These are phyloP conservation scores for Coleophora deauratella DNA, from an alignment of 2,888 invertebrate genomes.

Conservation along the genomic window DNA sequence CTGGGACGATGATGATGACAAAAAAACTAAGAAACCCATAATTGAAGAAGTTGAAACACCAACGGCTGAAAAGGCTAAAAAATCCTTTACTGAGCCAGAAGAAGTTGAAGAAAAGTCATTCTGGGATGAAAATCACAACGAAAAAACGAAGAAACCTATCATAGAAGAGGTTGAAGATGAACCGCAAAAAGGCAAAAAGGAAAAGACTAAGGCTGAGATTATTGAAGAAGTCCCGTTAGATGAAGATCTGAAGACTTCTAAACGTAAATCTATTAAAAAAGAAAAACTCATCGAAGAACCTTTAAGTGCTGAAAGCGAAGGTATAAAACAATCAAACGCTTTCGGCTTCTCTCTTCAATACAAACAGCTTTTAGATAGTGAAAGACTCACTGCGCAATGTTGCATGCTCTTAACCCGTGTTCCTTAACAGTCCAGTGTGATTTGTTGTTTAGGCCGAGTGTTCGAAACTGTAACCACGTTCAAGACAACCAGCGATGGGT, in stretches of 20 bases:
- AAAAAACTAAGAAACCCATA: slow-evolving; percentile 23
- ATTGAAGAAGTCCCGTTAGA: slow-evolving; percentile 49
- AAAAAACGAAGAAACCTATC: slow-evolving; percentile 36
- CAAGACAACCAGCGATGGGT: slow-evolving; percentile 64
- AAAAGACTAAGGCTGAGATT: slow-evolving; percentile 45
- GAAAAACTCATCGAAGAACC: slow-evolving; percentile 52
- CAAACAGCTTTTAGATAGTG: slow-evolving; percentile 59
- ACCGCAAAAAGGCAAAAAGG: slow-evolving; percentile 41
- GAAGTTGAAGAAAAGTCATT: slow-evolving; percentile 45
- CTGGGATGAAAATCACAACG: slow-evolving; percentile 59
- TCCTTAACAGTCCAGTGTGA: slow-evolving; percentile 64
- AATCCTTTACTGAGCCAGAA: slow-evolving; percentile 43
- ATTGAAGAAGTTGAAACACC: slow-evolving; percentile 36
- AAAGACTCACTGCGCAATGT: slow-evolving; percentile 30
- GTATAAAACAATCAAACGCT: slow-evolving; percentile 52
- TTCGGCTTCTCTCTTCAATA: slow-evolving; percentile 48
- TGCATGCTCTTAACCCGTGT: slow-evolving; percentile 65
- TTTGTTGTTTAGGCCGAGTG: slow-evolving; percentile 72
- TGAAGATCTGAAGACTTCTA: slow-evolving; percentile 47
- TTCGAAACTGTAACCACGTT: slow-evolving; percentile 71
- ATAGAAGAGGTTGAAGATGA: slow-evolving; percentile 41
- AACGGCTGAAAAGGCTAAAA: slow-evolving; percentile 29
- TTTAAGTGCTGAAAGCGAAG: slow-evolving; percentile 67
- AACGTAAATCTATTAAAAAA: slow-evolving; percentile 63
- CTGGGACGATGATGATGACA: slow-evolving; percentile 29